These are phyloP conservation scores for Rhinolophus sinicus DNA, from an alignment of 2,113 vertebrate species.

Conservation along the genomic window DNA sequence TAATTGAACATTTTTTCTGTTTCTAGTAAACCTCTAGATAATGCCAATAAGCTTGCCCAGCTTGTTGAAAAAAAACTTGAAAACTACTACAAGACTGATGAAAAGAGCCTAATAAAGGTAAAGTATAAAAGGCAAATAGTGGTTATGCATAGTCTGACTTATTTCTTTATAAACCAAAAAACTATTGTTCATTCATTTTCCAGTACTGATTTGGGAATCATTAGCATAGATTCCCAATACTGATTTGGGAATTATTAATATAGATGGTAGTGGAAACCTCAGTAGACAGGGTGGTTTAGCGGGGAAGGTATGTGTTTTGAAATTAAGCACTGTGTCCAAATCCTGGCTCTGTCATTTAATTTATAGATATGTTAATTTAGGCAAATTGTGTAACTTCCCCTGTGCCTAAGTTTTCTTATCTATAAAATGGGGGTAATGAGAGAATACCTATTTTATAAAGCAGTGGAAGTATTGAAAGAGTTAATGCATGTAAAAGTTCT, in stretches of 20 bases:
- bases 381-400: conserved; percentile 32
- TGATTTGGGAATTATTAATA: not conserved
- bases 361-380: conserved; percentile 9
- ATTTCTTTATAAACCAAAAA: conserved; percentile 12
- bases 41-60: conserved; percentile 91
- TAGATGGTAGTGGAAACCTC: not conserved
- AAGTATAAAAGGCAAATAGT: conserved; percentile 51
- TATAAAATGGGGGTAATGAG: not conserved
- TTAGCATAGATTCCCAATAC: not conserved
- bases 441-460: conserved; percentile 31
- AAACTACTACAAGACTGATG: conserved; percentile 92
- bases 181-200: conserved; percentile 23
- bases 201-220: not conserved
- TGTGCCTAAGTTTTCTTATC: conserved; percentile 1
- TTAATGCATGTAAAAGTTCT: not conserved
- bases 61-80: conserved; percentile 93
- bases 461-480: conserved; percentile 41
- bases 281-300: not conserved
- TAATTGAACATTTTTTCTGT: conserved; percentile 68
- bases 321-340: not conserved
- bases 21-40: conserved; percentile 89
- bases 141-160: not conserved
- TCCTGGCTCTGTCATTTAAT: conserved; percentile 17
- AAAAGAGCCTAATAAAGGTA: conserved; percentile 93
- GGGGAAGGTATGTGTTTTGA: not conserved